Evolutionary conservation across 2,797 vertebrate species (phyloP).

Genomic region (Gadopsis marmoratus): DNA sequence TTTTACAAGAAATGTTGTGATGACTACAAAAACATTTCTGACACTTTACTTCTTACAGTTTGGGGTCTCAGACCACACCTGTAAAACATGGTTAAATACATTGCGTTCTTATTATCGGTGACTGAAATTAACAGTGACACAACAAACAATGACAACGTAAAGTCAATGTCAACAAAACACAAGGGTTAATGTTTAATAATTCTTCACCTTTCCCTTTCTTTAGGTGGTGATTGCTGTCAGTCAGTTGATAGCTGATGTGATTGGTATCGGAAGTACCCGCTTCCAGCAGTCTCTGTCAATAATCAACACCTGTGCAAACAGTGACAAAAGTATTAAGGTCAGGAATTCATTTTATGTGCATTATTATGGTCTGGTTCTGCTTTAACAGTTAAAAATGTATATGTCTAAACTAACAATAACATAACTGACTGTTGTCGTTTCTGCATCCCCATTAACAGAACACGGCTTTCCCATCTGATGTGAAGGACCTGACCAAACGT

Average conservation of each 20-base stretch:
- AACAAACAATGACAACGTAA: neutral
- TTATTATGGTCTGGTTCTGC: neutral
- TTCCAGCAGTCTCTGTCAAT: slow-evolving; percentile 99
- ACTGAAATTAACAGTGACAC: neutral
- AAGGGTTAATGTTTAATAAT: neutral
- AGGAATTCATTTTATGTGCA: slow-evolving; percentile 36
- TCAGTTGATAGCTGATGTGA: slow-evolving; percentile 98
- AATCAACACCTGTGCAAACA: slow-evolving; percentile 99
- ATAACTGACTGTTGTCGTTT: neutral
- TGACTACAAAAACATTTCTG: neutral
- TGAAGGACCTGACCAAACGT: slow-evolving; percentile 97
- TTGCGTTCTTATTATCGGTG: neutral
- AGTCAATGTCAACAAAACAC: neutral
- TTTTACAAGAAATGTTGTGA: neutral
- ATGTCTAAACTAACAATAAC: neutral
- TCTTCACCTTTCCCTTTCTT: neutral
- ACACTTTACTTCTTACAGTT: neutral
- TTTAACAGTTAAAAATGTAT: neutral
- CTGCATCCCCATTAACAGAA: slow-evolving; percentile 81
- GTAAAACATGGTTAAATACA: neutral
- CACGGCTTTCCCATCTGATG: slow-evolving; percentile 95
- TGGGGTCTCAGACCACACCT: neutral
- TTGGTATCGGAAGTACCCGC: slow-evolving; percentile 96
- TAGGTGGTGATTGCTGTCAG: slow-evolving; percentile 99
- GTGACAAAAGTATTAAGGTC: slow-evolving; percentile 96